A percentile compares a stretch with the other conserved stretches of the same genome.
Evolutionary conservation across 2,797 vertebrate species (phyloP).

Genomic region (Rhynchonycteris naso): DNA sequence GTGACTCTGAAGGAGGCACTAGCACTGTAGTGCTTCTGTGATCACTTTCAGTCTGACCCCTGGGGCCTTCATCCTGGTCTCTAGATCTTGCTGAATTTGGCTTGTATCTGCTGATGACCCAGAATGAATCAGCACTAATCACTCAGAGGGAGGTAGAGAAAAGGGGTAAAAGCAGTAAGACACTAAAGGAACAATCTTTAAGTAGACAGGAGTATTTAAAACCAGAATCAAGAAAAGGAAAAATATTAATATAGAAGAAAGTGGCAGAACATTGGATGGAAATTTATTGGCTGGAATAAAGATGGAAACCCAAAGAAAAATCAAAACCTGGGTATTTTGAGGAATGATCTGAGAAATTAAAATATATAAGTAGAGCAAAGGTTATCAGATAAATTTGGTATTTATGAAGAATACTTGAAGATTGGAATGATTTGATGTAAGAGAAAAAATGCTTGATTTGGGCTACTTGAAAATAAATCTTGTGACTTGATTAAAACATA

Average conservation of each 20-base stretch:
- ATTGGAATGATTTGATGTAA: neutral
- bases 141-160: neutral
- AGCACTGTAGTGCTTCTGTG: neutral
- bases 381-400: neutral
- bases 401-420: neutral
- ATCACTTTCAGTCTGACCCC: neutral
- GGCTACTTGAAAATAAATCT: neutral
- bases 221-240: neutral
- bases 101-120: neutral
- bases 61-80: neutral
- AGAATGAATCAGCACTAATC: neutral
- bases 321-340: neutral
- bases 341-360: constrained; percentile 29
- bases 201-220: neutral
- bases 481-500: neutral
- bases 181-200: neutral
- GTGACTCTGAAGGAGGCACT: neutral
- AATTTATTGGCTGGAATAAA: neutral
- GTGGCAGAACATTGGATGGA: neutral
- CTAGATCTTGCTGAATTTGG: neutral
- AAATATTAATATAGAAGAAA: neutral
- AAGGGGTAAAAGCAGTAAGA: neutral
- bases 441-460: neutral
- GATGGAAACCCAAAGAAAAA: neutral
- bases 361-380: neutral